These are phyloP conservation scores for Portunus trituberculatus DNA, from an alignment of 1,140 invertebrate genomes.

Conservation along the genomic window DNA sequence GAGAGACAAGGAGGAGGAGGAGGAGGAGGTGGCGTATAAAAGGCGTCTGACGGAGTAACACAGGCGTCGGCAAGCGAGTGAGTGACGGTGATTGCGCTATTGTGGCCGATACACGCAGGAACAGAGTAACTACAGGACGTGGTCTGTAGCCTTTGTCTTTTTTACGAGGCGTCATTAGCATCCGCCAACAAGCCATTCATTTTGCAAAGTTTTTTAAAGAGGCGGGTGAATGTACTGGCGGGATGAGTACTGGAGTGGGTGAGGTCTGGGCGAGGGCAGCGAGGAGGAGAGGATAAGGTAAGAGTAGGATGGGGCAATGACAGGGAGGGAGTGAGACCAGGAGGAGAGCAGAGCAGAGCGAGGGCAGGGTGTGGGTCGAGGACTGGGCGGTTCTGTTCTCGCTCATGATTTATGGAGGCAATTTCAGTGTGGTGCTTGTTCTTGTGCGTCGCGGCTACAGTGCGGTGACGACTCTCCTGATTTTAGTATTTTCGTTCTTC, in stretches of 20 bases:
- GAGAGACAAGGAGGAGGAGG: conserved; percentile 27
- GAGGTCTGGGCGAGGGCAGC: no score
- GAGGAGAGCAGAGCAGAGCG: no score
- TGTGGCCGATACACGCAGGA: neutral
- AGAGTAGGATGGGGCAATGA: no score
- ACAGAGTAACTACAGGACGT: conserved; percentile 10
- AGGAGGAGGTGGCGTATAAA: neutral
- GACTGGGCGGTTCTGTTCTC: neutral
- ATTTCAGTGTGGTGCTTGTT: neutral
- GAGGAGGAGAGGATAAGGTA: no score
- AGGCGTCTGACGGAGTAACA: neutral
- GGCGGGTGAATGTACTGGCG: neutral
- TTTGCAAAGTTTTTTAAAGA: neutral
- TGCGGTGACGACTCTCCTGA: neutral
- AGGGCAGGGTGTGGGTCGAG: neutral
- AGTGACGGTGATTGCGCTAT: neutral
- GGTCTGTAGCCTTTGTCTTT: neutral
- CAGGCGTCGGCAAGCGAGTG: neutral
- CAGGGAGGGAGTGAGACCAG: no score
- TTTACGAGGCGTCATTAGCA: neutral
- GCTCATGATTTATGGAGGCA: neutral
- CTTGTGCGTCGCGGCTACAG: neutral
- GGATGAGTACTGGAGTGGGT: no score
- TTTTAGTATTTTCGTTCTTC: no score
- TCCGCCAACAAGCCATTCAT: neutral